phyloP scores from a whole-genome alignment of 2,113 vertebrate genomes.

The Scopus umbretta region DNA sequence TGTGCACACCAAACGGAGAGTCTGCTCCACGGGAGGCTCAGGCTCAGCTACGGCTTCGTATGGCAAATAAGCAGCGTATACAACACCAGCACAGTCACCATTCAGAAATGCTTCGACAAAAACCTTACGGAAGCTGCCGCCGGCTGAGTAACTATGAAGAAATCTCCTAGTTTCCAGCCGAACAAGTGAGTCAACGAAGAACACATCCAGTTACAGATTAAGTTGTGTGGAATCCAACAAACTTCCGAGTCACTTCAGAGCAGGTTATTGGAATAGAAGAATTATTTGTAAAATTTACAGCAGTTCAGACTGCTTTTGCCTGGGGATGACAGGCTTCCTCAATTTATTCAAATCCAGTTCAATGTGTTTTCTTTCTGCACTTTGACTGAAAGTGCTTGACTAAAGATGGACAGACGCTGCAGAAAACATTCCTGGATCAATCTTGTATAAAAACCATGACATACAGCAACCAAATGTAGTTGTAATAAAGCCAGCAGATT shows the following conservation, averaged over 20 bases:
- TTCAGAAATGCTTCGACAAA: not conserved
- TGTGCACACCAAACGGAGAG: not conserved
- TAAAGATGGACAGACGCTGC: not conserved
- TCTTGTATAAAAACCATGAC: not conserved
- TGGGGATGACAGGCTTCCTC: not conserved
- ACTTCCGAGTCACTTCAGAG: not conserved
- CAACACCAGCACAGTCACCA: not conserved
- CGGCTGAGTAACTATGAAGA: not conserved
- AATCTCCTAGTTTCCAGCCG: not conserved
- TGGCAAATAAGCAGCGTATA: not conserved
- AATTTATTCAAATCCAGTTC: not conserved
- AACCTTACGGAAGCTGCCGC: rapidly evolving
- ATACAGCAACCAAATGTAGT: not conserved
- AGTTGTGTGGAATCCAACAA: not conserved
- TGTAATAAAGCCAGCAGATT: not conserved
- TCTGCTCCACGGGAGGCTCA: not conserved
- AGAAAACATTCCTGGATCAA: not conserved
- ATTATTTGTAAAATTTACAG: not conserved
- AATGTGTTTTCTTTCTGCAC: not conserved
- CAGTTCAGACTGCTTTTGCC: not conserved
- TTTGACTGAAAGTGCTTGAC: not conserved
- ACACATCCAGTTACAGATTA: not conserved
- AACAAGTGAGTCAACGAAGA: not conserved
- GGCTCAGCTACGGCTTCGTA: not conserved
- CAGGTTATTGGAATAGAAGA: not conserved